Evolutionary conservation across 2,888 invertebrate species (phyloP), one percentile per base, ranked within the genome.

Genomic region (Melipona bicolor): DNA sequence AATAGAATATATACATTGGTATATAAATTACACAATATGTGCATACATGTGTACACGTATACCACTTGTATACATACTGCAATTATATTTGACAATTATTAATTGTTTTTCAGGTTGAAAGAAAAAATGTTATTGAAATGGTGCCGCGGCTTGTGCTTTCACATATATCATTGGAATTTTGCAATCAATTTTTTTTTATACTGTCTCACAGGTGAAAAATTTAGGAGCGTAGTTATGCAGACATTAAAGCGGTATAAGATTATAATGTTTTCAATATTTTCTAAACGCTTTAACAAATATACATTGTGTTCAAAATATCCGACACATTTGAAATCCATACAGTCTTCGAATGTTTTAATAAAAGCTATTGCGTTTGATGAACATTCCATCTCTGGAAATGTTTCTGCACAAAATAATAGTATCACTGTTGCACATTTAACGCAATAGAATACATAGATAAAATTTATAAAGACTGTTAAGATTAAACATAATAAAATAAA

Each of bases 141-240:
- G 92, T 91, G 94, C 49, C 91, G 94, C 0, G 93, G 94, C n/a
- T 91, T 94, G 49, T 93, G 91, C 82, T 94, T 94, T 77, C 94
- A 93, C 52, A 86, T 94, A 24, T 94, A 94, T 80, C 94, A 94
- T 62, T 93, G 93, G 90, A 94, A 94, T 84, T 94, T 94, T 81
- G 92, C 92, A 19, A 92, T 94, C 52, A 94, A 94, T 78, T 94
- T 94, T 77, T 94, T 94, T 79, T 90, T 94, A 17, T 94, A 94
- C 79, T 94, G 92, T 84, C 90, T 94, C 4, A 92, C 94, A 11
- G 94, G 94, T 43, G 88, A 92, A 65, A 94, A 93, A 78, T 94
- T 94, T 81, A 89, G 94, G 49, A 89, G 83, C 43, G 87, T 90
- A 67, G 92, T 92, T 1, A 84, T 90, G 77, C 81, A 81, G 24